These are phyloP conservation scores for Tetranychus piercei DNA, from an alignment of 2,888 invertebrate genomes.

Conservation along the genomic window DNA sequence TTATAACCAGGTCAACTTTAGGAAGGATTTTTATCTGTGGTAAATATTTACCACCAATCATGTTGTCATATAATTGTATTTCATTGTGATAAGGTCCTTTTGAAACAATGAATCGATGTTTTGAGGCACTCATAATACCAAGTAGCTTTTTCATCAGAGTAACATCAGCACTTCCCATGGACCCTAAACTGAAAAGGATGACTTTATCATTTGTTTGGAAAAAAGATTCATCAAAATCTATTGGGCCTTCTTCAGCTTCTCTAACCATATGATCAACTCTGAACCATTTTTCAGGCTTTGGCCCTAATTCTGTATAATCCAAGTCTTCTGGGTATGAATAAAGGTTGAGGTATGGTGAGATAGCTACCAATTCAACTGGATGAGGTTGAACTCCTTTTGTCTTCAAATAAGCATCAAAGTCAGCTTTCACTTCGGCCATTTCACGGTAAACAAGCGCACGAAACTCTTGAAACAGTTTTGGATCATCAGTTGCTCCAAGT, in stretches of 20 bases:
- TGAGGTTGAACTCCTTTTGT: neutral
- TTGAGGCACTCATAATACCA: neutral
- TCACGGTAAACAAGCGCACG: neutral
- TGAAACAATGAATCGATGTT: constrained; percentile 4
- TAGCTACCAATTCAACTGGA: neutral
- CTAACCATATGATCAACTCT: neutral
- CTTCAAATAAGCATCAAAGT: neutral
- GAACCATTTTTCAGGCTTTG: neutral
- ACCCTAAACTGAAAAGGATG: constrained; percentile 7
- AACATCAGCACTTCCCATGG: neutral
- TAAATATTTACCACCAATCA: constrained; percentile 8
- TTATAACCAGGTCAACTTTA: neutral
- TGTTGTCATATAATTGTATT: neutral
- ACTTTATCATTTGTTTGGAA: neutral
- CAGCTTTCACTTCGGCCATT: neutral
- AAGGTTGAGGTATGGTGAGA: neutral
- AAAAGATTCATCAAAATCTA: neutral
- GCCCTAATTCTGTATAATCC: neutral
- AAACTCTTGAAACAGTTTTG: neutral
- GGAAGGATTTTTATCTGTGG: neutral
- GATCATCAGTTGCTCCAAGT: neutral
- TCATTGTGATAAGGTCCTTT: neutral
- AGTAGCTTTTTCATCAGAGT: neutral
- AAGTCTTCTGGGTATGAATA: constrained; percentile 5
- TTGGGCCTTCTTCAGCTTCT: neutral